Conservation (phyloP, 2,113 vertebrate species). For the Hoplias malabaricus region DNA sequence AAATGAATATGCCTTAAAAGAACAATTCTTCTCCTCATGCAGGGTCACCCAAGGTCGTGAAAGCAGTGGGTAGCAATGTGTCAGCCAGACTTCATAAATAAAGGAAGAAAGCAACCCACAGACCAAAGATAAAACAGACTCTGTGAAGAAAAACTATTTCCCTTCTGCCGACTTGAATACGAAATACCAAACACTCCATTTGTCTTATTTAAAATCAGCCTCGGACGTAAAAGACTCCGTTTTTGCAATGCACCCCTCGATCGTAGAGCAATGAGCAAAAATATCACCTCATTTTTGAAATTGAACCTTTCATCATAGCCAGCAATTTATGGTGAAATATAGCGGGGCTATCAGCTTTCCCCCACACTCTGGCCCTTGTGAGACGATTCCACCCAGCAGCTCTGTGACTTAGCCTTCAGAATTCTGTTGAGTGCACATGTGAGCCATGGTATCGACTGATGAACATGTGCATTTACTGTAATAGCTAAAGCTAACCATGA, state of each 20-base stretch:
- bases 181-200: conserved; percentile 25
- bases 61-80: conserved; percentile 34
- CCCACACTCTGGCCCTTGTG: neutral
- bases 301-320: conserved; percentile 8
- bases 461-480: neutral
- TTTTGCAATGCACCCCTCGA: neutral
- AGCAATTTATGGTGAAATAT: neutral
- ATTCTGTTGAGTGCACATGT: neutral
- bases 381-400: neutral
- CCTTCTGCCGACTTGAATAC: conserved; percentile 23
- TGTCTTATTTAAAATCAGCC: conserved; percentile 29
- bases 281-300: conserved; percentile 1
- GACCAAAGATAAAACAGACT: conserved; percentile 44
- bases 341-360: neutral
- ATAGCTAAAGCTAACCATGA: neutral
- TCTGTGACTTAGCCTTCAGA: neutral
- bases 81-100: conserved; percentile 45
- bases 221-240: neutral
- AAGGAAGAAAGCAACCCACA: conserved; percentile 28
- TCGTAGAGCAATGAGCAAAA: conserved; percentile 10
- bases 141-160: conserved; percentile 36
- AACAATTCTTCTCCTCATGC: conserved; percentile 14
- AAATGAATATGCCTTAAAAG: conserved; percentile 20
- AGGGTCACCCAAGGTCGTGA: conserved; percentile 35
- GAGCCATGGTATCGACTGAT: neutral